phyloP scores from a whole-genome alignment of 1,140 invertebrate species.

The Heliconius congener region DNA sequence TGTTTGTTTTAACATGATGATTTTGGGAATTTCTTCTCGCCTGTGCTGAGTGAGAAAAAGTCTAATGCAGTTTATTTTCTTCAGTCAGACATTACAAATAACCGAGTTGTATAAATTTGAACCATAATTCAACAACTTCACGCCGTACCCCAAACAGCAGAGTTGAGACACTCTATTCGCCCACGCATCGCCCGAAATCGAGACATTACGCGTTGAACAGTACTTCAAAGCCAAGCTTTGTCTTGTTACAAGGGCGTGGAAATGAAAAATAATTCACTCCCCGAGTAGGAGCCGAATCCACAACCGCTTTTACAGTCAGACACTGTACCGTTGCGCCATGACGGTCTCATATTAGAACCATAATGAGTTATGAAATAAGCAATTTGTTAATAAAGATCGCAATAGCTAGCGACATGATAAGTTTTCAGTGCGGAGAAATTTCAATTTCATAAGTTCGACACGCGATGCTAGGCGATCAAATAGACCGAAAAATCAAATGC shows the following conservation, averaged over 20 bases:
- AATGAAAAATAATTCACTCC: too few relatives aligned
- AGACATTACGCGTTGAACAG: too few relatives aligned
- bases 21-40: background rate
- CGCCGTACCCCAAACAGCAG: background rate
- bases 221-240: too few relatives aligned
- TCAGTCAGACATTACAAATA: background rate
- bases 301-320: background rate
- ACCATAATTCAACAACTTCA: too few relatives aligned
- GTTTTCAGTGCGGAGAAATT: constrained; percentile 29
- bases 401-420: constrained; percentile 13
- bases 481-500: background rate
- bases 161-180: too few relatives aligned
- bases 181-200: too few relatives aligned
- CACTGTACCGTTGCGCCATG: background rate
- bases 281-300: too few relatives aligned
- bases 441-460: constrained; percentile 1
- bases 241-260: too few relatives aligned
- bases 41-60: background rate
- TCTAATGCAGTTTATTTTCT: too few relatives aligned
- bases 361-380: background rate
- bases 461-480: background rate
- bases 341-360: background rate
- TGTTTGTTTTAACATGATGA: too few relatives aligned
- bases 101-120: background rate
- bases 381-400: background rate